Evolutionary conservation across 2,888 invertebrate genomes (phyloP).

Genomic region (Parnassius orleans): DNA sequence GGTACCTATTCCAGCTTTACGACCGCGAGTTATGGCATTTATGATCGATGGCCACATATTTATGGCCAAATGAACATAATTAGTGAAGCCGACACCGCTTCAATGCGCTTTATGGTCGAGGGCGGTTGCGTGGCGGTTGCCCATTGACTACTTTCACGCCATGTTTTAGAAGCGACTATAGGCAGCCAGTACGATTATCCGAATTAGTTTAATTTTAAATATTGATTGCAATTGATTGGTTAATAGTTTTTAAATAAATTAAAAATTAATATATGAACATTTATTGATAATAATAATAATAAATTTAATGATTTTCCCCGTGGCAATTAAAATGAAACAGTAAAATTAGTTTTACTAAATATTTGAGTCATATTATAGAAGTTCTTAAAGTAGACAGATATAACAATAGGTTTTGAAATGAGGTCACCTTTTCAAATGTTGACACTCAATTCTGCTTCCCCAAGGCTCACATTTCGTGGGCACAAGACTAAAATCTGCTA

Average conservation of each 20-base stretch:
- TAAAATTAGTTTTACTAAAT: no score
- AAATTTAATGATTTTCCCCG: no score
- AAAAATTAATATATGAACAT: background rate
- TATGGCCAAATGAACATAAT: conserved; percentile 69
- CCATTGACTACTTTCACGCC: conserved; percentile 51
- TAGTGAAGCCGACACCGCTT: conserved; percentile 54
- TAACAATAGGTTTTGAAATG: no score
- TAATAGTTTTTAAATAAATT: conserved; percentile 4
- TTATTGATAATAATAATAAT: no score
- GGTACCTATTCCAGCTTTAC: conserved; percentile 46
- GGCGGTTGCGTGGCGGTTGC: conserved; percentile 50
- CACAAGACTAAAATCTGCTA: no score
- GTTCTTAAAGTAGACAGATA: no score
- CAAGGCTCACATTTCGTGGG: no score
- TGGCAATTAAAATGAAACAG: no score
- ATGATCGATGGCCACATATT: conserved; percentile 70
- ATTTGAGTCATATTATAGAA: no score
- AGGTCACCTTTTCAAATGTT: no score
- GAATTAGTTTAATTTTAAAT: conserved; percentile 14
- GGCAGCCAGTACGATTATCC: conserved; percentile 2
- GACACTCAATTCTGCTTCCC: no score
- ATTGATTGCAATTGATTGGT: conserved; percentile 11
- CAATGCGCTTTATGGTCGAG: conserved; percentile 44
- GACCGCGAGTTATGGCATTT: conserved; percentile 65
- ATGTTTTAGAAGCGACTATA: conserved; percentile 33